phyloP scores from a whole-genome alignment of 1,140 invertebrate genomes.

The Macrotrachela quadricornifera region DNA sequence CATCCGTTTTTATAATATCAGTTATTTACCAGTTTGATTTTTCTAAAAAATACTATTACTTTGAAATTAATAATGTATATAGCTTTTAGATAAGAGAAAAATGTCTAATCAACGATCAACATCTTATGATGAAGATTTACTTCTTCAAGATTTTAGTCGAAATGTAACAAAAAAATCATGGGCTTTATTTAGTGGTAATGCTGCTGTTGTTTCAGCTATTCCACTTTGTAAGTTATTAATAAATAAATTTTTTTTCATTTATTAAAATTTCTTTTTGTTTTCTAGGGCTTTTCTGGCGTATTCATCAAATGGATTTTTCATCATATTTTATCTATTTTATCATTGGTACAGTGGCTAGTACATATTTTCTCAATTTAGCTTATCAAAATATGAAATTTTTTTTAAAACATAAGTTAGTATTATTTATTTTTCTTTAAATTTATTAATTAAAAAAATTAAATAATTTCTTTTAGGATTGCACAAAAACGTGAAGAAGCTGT shows the following conservation, averaged over 20 bases:
- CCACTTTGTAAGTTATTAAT: slow-evolving; percentile 63
- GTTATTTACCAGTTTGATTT: too few species aligned
- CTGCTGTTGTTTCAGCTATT: slow-evolving; percentile 79
- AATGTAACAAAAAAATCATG: slow-evolving; percentile 93
- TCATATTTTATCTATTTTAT: slow-evolving; percentile 66
- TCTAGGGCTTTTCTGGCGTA: slow-evolving; percentile 90
- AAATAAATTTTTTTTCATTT: not conserved
- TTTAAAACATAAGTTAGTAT: slow-evolving; percentile 70
- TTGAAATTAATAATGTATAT: too few species aligned
- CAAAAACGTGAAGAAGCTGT: slow-evolving; percentile 86
- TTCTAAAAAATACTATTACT: too few species aligned
- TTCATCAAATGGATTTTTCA: slow-evolving; percentile 81
- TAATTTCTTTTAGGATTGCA: slow-evolving; percentile 43
- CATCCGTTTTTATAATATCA: too few species aligned
- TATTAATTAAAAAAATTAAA: slow-evolving; percentile 9
- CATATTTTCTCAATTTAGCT: slow-evolving; percentile 76
- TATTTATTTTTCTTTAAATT: not conserved
- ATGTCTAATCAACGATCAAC: too few species aligned
- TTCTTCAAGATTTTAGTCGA: slow-evolving; percentile 88
- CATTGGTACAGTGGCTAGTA: slow-evolving; percentile 55
- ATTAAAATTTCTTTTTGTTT: slow-evolving; percentile 10
- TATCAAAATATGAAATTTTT: slow-evolving; percentile 97
- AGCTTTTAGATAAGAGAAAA: too few species aligned
- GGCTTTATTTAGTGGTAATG: slow-evolving; percentile 89
- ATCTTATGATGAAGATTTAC: slow-evolving; percentile 61